Conservation (phyloP, 92 coral and sea anemone genomes). For the Porites divaricata region DNA sequence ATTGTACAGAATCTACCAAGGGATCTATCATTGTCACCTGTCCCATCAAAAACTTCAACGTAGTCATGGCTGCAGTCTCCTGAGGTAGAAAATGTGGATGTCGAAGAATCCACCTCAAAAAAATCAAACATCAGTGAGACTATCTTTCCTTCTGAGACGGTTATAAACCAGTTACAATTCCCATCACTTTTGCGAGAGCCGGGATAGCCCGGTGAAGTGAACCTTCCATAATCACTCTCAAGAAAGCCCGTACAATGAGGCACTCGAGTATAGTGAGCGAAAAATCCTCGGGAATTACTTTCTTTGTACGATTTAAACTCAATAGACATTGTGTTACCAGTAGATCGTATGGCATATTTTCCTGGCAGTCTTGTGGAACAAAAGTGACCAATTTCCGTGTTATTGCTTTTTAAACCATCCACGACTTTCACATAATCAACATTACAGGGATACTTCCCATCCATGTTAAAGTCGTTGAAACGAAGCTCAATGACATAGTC, state of each 20-base stretch:
- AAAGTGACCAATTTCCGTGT: constrained; percentile 72
- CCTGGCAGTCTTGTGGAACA: constrained; percentile 63
- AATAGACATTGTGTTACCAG: constrained; percentile 65
- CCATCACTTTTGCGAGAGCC: constrained; percentile 20
- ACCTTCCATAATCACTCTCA: constrained; percentile 62
- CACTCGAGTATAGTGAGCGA: constrained; percentile 63
- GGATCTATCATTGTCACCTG: constrained; percentile 35
- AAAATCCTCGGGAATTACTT: constrained; percentile 46
- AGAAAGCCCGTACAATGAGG: constrained; percentile 76
- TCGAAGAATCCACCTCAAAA: constrained; percentile 51
- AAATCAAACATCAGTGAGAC: constrained; percentile 68
- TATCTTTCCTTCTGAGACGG: constrained; percentile 57
- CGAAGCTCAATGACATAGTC: constrained; percentile 67
- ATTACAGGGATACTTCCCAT: constrained; percentile 63
- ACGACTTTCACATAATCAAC: constrained; percentile 65
- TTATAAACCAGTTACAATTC: constrained; percentile 86
- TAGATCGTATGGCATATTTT: constrained; percentile 53
- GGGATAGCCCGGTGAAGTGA: constrained; percentile 80
- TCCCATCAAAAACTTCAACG: constrained; percentile 74
- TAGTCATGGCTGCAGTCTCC: constrained; percentile 54
- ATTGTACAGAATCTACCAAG: constrained; percentile 69
- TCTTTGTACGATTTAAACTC: constrained; percentile 73
- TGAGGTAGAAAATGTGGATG: constrained; percentile 12
- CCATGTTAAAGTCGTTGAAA: constrained; percentile 60
- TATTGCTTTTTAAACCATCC: constrained; percentile 74